phyloP scores from a whole-genome alignment of 2,113 vertebrate genomes.

The Sceloporus tristichus region DNA sequence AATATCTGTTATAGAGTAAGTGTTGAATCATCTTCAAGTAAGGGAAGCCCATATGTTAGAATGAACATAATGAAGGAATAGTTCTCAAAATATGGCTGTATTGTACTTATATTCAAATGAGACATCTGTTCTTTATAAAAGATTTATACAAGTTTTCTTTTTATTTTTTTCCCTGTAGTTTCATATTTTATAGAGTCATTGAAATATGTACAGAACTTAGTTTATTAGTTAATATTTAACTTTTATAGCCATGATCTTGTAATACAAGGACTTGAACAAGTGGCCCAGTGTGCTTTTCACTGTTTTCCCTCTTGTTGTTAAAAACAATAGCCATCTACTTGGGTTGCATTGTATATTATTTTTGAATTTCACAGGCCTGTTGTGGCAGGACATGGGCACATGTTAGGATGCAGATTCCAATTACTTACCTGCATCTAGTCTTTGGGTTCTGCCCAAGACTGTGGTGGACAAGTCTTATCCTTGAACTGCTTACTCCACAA shows the following conservation, averaged over 20 bases:
- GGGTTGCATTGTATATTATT: not conserved
- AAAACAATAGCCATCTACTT: not conserved
- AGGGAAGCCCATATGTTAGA: not conserved
- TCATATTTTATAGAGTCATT: not conserved
- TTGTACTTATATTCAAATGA: not conserved
- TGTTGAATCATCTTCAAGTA: not conserved
- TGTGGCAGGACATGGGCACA: not conserved
- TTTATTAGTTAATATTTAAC: not conserved
- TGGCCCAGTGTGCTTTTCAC: not conserved
- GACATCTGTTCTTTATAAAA: not conserved
- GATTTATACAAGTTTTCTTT: not conserved
- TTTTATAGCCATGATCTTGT: not conserved
- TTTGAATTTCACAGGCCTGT: not conserved
- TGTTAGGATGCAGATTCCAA: not conserved
- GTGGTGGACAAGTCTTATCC: not conserved
- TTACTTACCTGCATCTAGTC: not conserved
- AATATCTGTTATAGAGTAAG: not conserved
- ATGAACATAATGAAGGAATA: not conserved
- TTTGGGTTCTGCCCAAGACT: not conserved
- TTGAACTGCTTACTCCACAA: not conserved
- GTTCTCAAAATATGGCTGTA: not conserved
- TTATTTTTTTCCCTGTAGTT: not conserved
- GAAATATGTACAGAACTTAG: not conserved
- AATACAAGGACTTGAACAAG: constrained; percentile 1
- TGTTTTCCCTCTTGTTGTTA: not conserved